These are phyloP conservation scores for Drosophila niveifrons DNA, from an alignment of 2,888 invertebrate genomes.

Conservation along the genomic window DNA sequence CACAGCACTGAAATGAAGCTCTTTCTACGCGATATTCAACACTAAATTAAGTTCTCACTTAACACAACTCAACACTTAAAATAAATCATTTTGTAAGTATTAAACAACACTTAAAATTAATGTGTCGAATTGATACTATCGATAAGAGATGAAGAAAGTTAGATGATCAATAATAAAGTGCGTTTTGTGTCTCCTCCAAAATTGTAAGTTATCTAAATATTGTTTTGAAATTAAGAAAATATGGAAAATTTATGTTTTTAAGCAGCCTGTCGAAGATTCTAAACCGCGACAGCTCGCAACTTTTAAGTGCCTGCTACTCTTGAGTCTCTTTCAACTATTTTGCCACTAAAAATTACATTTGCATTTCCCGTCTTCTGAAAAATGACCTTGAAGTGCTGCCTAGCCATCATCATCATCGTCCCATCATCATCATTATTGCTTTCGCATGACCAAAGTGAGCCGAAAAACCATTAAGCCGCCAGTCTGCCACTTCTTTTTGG, in stretches of 20 bases:
- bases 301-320: slow-evolving; percentile 6
- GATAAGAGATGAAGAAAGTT: too few relatives aligned
- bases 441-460: slow-evolving; percentile 25
- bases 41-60: too few relatives aligned
- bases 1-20: too few relatives aligned
- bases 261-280: neutral
- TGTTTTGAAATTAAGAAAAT: neutral
- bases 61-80: too few relatives aligned
- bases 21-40: too few relatives aligned
- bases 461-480: slow-evolving; percentile 63
- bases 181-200: too few relatives aligned
- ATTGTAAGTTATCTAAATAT: too few relatives aligned
- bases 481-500: slow-evolving; percentile 59
- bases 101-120: too few relatives aligned
- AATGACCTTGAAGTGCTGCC: slow-evolving; percentile 59
- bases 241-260: neutral
- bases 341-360: slow-evolving; percentile 37
- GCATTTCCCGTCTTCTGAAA: slow-evolving; percentile 42
- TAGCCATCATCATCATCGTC: slow-evolving; percentile 32
- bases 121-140: too few relatives aligned
- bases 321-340: slow-evolving; percentile 17
- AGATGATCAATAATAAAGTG: too few relatives aligned
- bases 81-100: too few relatives aligned
- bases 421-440: slow-evolving; percentile 26
- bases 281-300: neutral